These are phyloP conservation scores for Nomada ferruginata DNA, from an alignment of 2,888 invertebrate genomes.

Conservation along the genomic window DNA sequence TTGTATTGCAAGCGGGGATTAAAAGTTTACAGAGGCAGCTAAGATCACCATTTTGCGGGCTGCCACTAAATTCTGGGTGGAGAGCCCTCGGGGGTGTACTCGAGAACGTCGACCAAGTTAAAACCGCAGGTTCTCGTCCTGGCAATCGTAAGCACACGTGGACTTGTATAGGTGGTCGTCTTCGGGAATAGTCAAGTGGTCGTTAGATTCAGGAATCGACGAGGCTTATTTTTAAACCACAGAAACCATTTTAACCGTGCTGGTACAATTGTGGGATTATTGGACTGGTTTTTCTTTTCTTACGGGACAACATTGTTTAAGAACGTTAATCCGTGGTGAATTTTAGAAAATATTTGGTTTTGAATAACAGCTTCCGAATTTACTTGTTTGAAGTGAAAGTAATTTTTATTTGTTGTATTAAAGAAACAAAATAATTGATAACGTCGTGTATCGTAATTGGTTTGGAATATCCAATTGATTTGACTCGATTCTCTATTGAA, in stretches of 20 bases:
- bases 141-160: slow-evolving; percentile 35
- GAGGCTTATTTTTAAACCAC: background rate
- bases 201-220: background rate
- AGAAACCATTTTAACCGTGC: slow-evolving; percentile 1
- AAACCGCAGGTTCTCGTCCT: slow-evolving; percentile 34
- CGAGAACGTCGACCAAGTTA: slow-evolving; percentile 22
- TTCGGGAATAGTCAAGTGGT: background rate
- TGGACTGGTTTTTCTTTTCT: too few relatives aligned
- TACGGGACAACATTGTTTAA: too few relatives aligned
- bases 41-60: slow-evolving; percentile 37
- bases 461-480: too few relatives aligned
- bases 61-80: slow-evolving; percentile 38
- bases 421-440: too few relatives aligned
- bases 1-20: slow-evolving; percentile 32
- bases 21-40: slow-evolving; percentile 51
- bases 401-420: too few relatives aligned
- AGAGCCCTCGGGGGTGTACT: slow-evolving; percentile 28
- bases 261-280: background rate
- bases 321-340: too few relatives aligned
- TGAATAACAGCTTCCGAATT: too few relatives aligned
- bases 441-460: too few relatives aligned
- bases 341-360: too few relatives aligned
- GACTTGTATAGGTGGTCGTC: background rate
- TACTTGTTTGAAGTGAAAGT: too few relatives aligned
- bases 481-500: too few relatives aligned